Base-by-base conservation (phyloP, 1,140 invertebrate genomes). In the Atta texana region DNA sequence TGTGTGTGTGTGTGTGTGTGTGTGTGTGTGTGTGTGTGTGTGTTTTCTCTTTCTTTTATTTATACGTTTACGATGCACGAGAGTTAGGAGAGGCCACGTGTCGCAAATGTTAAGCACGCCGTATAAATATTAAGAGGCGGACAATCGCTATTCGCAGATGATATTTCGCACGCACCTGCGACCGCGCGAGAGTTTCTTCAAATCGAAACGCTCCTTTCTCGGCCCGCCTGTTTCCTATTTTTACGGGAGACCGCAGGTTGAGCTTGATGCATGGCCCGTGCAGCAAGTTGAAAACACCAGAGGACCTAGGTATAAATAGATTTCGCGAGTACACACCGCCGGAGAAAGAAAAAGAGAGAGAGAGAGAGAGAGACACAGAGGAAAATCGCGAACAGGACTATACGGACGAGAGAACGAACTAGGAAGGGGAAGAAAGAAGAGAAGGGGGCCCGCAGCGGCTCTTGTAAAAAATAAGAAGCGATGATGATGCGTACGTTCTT, bases 271-370 rank as follows among this genome's bases (percentile, higher is more conserved):
- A 87, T 85, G 86, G 80, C 24, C 24, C 31, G 80, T 77, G 89
- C 76, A 88, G 92, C 90, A 88, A 88, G 72, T 92, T 87, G 88
- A 92, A 91, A 92, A 91, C 90, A 90, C 64, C 87, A 85, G 39
- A 51, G 84, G 84, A 88, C 90, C 80, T 91, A 91, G 72, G 84
- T 91, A 91, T 91, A 91, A 90, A 91, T 91, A 91, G 90, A 91
- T 88, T 75, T 59, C 84, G 87, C 74, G 78, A 81, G 57, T 86
- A 90, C 63, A 18, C 72, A 18, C 34, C 76, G 69, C 61, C 61
- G 24, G 34, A 49, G 72, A 59, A 61, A 53, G n/a, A 72, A 18
- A 51, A 71, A 57, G 69, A 34, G n/a, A 18, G 3, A 4, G 31
- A 34, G 64, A 78, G 5, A 77, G 44, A 84, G 66, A 86, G n/a